A percentile compares a stretch with the other conserved stretches of the same genome.
phyloP scores from a whole-genome alignment of 2,888 invertebrate species.

The Hyppa rectilinea region DNA sequence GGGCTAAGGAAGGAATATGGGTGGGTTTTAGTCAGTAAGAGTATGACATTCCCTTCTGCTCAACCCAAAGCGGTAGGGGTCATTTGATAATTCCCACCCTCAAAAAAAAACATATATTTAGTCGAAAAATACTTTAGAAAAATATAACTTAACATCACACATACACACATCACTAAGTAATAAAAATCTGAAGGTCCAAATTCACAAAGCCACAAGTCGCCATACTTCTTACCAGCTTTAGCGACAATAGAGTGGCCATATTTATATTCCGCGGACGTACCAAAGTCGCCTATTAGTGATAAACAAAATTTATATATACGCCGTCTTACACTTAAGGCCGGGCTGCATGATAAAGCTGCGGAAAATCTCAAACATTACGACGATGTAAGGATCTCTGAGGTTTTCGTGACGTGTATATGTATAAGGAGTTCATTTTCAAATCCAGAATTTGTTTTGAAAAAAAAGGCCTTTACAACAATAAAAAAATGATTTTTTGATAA shows the following conservation, averaged over 20 bases:
- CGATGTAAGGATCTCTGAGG: slow-evolving; percentile 24
- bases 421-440: slow-evolving; percentile 9
- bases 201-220: slow-evolving; percentile 35
- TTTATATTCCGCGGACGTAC: slow-evolving; percentile 60
- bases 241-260: slow-evolving; percentile 46
- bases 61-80: no score
- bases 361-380: slow-evolving; percentile 39
- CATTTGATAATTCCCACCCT: no score
- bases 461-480: no score
- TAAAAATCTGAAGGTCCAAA: slow-evolving; percentile 37
- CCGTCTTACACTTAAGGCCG: slow-evolving; percentile 53
- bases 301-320: slow-evolving; percentile 67
- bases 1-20: no score
- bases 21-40: no score
- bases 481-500: no score
- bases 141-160: slow-evolving; percentile 23
- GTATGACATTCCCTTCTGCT: no score
- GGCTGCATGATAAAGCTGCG: slow-evolving; percentile 45
- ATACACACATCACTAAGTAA: slow-evolving; percentile 23
- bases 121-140: background rate
- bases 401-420: slow-evolving; percentile 44
- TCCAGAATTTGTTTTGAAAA: background rate
- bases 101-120: no score
- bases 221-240: slow-evolving; percentile 50
- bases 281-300: slow-evolving; percentile 62